These are phyloP conservation scores for Euphydryas editha DNA, from an alignment of 2,888 invertebrate species.

Conservation along the genomic window DNA sequence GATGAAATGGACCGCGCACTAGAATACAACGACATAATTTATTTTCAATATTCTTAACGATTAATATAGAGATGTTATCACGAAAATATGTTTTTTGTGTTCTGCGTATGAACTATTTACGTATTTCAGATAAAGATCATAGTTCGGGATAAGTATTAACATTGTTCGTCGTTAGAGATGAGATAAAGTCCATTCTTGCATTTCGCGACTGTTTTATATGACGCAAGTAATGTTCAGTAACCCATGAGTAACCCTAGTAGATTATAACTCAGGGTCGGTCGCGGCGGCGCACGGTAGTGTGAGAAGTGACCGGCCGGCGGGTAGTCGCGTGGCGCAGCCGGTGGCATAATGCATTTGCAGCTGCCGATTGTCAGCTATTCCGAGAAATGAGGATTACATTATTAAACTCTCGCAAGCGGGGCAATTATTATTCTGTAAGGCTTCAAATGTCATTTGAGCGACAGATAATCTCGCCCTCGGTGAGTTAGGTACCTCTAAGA, in stretches of 20 bases:
- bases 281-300: background rate
- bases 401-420: constrained; percentile 53
- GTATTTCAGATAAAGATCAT: constrained; percentile 19
- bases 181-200: constrained; percentile 33
- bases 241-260: constrained; percentile 63
- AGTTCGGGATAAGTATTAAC: constrained; percentile 17
- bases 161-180: background rate
- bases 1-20: background rate
- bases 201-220: constrained; percentile 21
- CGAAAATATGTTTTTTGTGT: constrained; percentile 5
- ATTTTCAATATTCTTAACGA: background rate
- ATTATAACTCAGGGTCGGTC: constrained; percentile 55
- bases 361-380: constrained; percentile 67
- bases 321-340: constrained; percentile 17
- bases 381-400: constrained; percentile 64
- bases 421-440: constrained; percentile 54
- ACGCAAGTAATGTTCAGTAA: constrained; percentile 41
- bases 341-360: constrained; percentile 58
- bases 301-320: constrained; percentile 1
- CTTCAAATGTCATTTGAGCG: constrained; percentile 39
- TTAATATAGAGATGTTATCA: constrained; percentile 1
- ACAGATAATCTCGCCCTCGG: constrained; percentile 35
- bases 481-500: constrained; percentile 27
- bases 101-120: constrained; percentile 17
- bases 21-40: background rate